Percentiles rank a stretch among this genome's conserved stretches.
phyloP scores from a whole-genome alignment of 2,113 vertebrate genomes.

The Sylvietta virens region DNA sequence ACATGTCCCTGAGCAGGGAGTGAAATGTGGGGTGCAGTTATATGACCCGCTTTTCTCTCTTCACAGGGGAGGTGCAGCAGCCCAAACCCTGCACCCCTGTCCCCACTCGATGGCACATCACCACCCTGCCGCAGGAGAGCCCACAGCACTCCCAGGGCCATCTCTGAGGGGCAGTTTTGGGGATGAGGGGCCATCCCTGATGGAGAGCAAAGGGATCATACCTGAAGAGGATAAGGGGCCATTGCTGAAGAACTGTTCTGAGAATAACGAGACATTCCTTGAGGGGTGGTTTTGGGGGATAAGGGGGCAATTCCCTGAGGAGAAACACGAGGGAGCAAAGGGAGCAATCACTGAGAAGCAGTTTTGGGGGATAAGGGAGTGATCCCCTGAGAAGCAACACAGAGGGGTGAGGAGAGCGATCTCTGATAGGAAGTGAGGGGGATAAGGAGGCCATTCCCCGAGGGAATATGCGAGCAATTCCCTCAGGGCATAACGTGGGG shows the following conservation, averaged over 20 bases:
- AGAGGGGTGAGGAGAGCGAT: neutral
- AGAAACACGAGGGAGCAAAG: neutral
- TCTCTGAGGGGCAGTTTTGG: neutral
- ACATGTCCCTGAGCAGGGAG: accelerated
- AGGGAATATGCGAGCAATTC: neutral
- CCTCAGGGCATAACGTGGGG: neutral
- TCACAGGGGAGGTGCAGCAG: neutral
- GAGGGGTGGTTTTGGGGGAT: neutral
- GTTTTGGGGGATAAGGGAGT: neutral
- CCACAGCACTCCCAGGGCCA: neutral
- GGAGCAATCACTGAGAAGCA: neutral
- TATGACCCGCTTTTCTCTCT: too few relatives aligned
- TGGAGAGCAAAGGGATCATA: neutral
- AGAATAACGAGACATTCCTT: neutral
- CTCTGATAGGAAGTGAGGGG: neutral
- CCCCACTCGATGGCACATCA: neutral
- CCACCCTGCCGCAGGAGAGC: neutral
- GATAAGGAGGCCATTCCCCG: neutral
- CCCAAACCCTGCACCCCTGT: neutral
- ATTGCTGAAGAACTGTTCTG: neutral
- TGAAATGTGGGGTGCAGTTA: neutral
- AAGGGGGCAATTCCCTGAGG: neutral
- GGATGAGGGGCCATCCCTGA: neutral
- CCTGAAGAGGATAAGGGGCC: neutral
- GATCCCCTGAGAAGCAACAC: neutral